Conservation (phyloP, 1,140 invertebrate genomes). For the Pseudobourletiella spinata region DNA sequence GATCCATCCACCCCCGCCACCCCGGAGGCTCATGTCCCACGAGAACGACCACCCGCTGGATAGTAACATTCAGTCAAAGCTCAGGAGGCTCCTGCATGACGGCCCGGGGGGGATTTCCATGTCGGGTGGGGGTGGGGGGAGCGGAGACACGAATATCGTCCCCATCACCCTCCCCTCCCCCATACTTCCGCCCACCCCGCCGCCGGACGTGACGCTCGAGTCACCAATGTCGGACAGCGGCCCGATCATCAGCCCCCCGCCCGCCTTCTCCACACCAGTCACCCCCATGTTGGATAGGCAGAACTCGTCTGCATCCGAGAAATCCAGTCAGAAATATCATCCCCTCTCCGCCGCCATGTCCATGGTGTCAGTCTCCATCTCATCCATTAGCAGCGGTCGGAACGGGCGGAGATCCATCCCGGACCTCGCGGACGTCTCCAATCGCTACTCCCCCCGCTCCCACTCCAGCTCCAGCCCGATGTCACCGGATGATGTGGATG, state of each 20-base stretch:
- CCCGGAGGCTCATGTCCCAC: conserved; percentile 20
- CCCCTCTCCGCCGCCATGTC: conserved; percentile 21
- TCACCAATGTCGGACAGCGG: conserved; percentile 34
- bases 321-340: conserved; percentile 16
- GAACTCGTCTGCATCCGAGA: conserved; percentile 33
- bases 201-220: conserved; percentile 31
- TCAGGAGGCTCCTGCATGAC: conserved; percentile 59
- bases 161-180: conserved; percentile 32
- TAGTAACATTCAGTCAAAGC: conserved; percentile 56
- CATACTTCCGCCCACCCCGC: conserved; percentile 30
- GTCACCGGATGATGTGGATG: conserved; percentile 23
- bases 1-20: conserved; percentile 24
- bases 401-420: conserved; percentile 26
- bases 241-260: conserved; percentile 35
- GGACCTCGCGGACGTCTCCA: conserved; percentile 28
- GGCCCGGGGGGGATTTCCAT: background rate
- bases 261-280: conserved; percentile 33
- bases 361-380: conserved; percentile 16
- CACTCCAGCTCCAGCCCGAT: conserved; percentile 20
- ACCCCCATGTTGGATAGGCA: conserved; percentile 35
- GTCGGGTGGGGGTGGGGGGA: background rate
- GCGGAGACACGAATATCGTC: background rate
- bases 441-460: conserved; percentile 29
- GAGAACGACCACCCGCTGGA: conserved; percentile 44
- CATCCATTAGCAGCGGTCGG: conserved; percentile 21